Evolutionary conservation across 2,113 vertebrate genomes (phyloP).

Genomic region (Myrmecophaga tridactyla): DNA sequence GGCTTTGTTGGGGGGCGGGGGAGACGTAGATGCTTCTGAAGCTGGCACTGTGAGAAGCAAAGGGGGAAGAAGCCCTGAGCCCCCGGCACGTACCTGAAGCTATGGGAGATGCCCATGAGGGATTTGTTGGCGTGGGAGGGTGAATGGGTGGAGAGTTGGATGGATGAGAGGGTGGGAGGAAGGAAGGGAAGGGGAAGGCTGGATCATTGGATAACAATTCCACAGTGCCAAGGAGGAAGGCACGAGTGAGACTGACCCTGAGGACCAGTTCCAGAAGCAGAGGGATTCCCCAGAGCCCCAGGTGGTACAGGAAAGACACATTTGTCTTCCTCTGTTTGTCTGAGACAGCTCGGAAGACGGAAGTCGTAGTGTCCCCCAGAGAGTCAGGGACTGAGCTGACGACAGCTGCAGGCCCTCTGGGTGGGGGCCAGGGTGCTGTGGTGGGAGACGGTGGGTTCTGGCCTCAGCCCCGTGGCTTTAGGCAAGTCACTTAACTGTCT

Average conservation of each 20-base stretch:
- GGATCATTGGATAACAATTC: not conserved
- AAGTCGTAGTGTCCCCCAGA: not conserved
- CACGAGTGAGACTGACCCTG: not conserved
- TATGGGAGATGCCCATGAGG: not conserved
- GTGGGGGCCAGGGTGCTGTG: too few species aligned
- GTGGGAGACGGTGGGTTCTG: not conserved
- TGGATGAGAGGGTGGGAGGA: too few species aligned
- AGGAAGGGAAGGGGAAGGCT: not conserved
- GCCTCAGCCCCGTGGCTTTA: not conserved
- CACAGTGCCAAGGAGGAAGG: not conserved
- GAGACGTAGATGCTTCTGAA: not conserved
- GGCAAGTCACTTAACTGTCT: not conserved
- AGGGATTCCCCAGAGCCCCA: not conserved
- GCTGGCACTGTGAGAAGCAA: not conserved
- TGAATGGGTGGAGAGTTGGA: not conserved
- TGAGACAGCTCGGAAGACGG: not conserved
- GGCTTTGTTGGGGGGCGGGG: not conserved
- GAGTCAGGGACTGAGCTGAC: not conserved
- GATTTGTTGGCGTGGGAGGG: not conserved
- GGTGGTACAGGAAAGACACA: not conserved
- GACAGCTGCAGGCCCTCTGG: not conserved
- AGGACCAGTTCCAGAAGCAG: not conserved
- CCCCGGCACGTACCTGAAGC: not conserved
- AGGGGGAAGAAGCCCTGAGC: not conserved
- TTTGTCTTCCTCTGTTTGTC: not conserved